Conservation (phyloP, 1,140 invertebrate species). For the Leptinotarsa defecta region DNA sequence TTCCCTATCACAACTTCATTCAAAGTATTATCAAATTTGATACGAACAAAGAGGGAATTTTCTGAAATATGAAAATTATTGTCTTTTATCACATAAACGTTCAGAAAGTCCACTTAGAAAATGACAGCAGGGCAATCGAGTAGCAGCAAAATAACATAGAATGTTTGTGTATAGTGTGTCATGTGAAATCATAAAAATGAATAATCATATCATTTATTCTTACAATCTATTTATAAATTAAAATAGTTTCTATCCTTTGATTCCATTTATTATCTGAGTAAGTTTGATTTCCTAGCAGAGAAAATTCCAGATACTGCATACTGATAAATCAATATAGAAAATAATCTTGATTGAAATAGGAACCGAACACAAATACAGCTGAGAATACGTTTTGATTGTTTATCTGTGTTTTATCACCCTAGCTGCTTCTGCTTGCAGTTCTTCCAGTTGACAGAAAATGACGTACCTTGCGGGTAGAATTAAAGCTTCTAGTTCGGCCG, state of each 20-base stretch:
- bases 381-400: background rate
- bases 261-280: conserved; percentile 1
- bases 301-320: background rate
- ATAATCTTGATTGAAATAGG: background rate
- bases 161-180: conserved; percentile 46
- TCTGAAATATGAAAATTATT: no score
- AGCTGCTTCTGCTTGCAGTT: conserved; percentile 69
- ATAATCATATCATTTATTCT: background rate
- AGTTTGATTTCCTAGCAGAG: background rate
- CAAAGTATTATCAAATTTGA: no score
- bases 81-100: no score
- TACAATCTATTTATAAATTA: conserved; percentile 4
- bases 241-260: conserved; percentile 6
- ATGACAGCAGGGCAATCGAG: background rate
- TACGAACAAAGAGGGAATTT: no score
- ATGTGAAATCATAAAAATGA: background rate
- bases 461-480: conserved; percentile 89
- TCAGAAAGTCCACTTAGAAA: background rate
- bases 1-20: no score
- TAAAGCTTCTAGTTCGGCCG: conserved; percentile 86
- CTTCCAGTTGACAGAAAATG: conserved; percentile 78
- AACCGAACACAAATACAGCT: conserved; percentile 21
- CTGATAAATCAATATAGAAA: background rate
- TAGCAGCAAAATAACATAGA: conserved; percentile 44
- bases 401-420: conserved; percentile 56